phyloP scores from a whole-genome alignment of 2,888 invertebrate genomes.

The Limulus polyphemus region DNA sequence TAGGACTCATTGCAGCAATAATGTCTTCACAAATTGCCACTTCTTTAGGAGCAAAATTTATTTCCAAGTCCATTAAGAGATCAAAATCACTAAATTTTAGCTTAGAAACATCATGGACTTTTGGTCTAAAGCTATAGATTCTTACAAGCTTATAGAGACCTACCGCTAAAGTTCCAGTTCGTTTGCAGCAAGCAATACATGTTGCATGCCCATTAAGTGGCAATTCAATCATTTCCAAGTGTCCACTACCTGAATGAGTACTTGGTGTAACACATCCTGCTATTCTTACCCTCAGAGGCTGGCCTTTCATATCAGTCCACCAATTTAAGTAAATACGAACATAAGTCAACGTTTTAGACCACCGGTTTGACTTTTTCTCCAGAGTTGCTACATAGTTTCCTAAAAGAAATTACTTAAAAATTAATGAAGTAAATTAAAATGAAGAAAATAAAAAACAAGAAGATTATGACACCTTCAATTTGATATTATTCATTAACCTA shows the following conservation, averaged over 20 bases:
- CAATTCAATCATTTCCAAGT: constrained; percentile 58
- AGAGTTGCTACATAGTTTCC: constrained; percentile 54
- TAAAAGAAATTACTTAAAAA: constrained; percentile 30
- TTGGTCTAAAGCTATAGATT: constrained; percentile 50
- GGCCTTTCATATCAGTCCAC: constrained; percentile 44
- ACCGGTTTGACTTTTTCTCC: constrained; percentile 45
- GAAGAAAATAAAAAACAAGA: too few relatives aligned
- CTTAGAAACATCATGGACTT: constrained; percentile 54
- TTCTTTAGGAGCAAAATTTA: constrained; percentile 47
- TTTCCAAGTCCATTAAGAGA: constrained; percentile 51
- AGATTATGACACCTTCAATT: too few relatives aligned
- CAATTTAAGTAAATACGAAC: constrained; percentile 63
- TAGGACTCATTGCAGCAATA: constrained; percentile 49
- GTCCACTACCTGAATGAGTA: constrained; percentile 45
- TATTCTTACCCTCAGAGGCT: constrained; percentile 51
- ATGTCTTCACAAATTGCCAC: constrained; percentile 55
- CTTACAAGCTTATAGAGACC: constrained; percentile 40
- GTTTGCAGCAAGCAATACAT: constrained; percentile 31
- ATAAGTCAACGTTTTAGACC: constrained; percentile 38
- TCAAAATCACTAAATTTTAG: constrained; percentile 56
- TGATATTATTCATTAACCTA: too few relatives aligned
- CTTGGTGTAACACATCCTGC: constrained; percentile 62
- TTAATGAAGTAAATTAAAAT: background rate
- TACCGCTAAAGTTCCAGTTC: constrained; percentile 37
- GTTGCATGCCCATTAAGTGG: constrained; percentile 49